Base-by-base conservation (phyloP, 2,797 vertebrate species). In the Phrynocephalus forsythii region DNA sequence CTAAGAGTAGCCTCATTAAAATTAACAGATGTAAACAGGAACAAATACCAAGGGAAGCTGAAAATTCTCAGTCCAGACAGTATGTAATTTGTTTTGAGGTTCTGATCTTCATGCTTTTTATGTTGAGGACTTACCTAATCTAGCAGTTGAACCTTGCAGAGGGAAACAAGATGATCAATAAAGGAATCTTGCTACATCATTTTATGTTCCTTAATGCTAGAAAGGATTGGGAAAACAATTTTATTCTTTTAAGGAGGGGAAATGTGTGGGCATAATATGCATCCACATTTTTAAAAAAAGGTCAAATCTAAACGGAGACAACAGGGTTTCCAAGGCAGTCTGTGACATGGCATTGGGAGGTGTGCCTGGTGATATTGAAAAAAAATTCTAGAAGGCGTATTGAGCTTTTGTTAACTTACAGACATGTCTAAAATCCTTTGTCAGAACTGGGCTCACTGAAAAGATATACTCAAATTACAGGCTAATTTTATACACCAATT, bases 401-500 rank as follows among this genome's bases (percentile, higher is more conserved):
- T 75, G 48, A 44, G 15, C 16, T 52, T 56, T n/a, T 52, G 22
- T 13, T 18, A 26, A 68, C 2, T 30, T 26, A 48, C 26, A 82
- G 20, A 30, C 26, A 26, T 82, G 63, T 60, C 30, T 81, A 56
- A 24, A 81, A 56, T 38, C 76, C 66, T 44, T 69, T 56, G n/a
- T 71, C 60, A 56, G 69, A 82, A 85, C 30, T 75, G 83, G 52
- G 86, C 76, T 56, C 16, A 75, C 83, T 90, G 91, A 89, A 28
- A 0, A 0, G 88, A 82, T 5, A 9, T 76, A 88, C 83, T 92
- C 93, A 93, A 94, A 86, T 83, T 91, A 88, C 92, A 86, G 2
- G 81, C 92, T 93, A 92, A 94, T 91, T 91, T 90, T 90, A 90
- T 86, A 89, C 91, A 93, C 94, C 94, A 93, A 94, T 91, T 67